phyloP scores from a whole-genome alignment of 2,113 vertebrate species.

The Phycodurus eques region DNA sequence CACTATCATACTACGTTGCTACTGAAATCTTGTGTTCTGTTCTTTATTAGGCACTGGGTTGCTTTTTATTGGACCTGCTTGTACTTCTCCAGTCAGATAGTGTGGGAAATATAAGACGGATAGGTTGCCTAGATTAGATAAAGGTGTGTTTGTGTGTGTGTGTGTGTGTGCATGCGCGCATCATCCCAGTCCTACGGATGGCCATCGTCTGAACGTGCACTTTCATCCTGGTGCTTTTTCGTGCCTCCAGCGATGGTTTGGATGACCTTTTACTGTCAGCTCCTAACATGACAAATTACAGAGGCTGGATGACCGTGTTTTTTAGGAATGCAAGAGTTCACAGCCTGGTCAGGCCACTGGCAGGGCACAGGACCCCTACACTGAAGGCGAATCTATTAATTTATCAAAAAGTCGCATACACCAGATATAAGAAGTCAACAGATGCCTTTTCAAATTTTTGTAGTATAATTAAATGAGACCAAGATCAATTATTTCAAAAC shows the following conservation, averaged over 20 bases:
- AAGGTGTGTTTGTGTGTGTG: slow-evolving; percentile 53
- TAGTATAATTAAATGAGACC: not conserved
- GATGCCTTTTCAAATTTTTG: not conserved
- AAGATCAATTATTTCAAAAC: not conserved
- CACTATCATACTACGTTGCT: slow-evolving; percentile 3
- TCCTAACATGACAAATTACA: slow-evolving; percentile 80
- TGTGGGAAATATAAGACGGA: slow-evolving; percentile 62
- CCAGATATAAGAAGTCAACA: not conserved
- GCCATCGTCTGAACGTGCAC: slow-evolving; percentile 68
- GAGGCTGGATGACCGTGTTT: slow-evolving; percentile 77
- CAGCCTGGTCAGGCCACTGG: slow-evolving; percentile 75
- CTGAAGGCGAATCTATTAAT: slow-evolving; percentile 78
- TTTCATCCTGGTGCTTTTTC: slow-evolving; percentile 77
- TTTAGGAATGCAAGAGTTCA: slow-evolving; percentile 80
- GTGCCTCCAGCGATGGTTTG: slow-evolving; percentile 77
- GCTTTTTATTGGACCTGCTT: slow-evolving; percentile 32
- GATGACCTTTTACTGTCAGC: slow-evolving; percentile 83
- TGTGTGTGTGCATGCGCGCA: slow-evolving; percentile 20
- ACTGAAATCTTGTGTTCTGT: slow-evolving; percentile 12
- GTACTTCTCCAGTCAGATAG: slow-evolving; percentile 46
- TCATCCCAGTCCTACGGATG: slow-evolving; percentile 67
- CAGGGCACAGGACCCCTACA: slow-evolving; percentile 71
- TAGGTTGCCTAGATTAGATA: slow-evolving; percentile 74
- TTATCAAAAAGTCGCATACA: slow-evolving; percentile 38
- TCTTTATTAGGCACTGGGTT: slow-evolving; percentile 30